Evolutionary conservation across 2,888 invertebrate species (phyloP).

Genomic region (Tyria jacobaeae): DNA sequence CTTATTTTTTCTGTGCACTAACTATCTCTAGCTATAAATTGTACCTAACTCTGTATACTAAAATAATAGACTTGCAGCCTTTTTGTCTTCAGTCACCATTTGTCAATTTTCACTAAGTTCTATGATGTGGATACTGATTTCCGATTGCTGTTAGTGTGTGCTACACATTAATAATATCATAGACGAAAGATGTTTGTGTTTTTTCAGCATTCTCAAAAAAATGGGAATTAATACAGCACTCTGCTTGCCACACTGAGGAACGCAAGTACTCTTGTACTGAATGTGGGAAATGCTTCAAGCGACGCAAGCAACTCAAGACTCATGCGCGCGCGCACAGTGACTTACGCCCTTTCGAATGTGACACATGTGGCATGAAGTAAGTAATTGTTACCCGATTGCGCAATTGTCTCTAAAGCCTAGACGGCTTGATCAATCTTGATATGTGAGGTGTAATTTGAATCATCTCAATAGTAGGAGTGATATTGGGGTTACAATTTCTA

Average conservation of each 20-base stretch:
- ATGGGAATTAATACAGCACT: constrained; percentile 66
- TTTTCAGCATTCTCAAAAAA: constrained; percentile 68
- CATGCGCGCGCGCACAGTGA: constrained; percentile 70
- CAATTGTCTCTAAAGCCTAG: too few relatives aligned
- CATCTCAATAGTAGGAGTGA: too few relatives aligned
- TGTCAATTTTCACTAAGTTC: too few relatives aligned
- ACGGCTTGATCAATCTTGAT: too few relatives aligned
- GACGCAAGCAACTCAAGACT: constrained; percentile 67
- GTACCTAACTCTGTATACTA: neutral
- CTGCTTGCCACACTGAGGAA: constrained; percentile 67
- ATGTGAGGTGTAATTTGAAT: too few relatives aligned
- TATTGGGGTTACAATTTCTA: too few relatives aligned
- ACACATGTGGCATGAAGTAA: constrained; percentile 74
- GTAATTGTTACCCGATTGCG: too few relatives aligned
- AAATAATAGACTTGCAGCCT: too few relatives aligned
- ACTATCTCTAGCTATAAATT: neutral
- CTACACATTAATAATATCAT: too few relatives aligned
- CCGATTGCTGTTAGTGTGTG: too few relatives aligned
- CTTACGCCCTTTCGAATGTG: constrained; percentile 70
- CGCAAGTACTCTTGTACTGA: constrained; percentile 66
- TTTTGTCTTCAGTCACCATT: too few relatives aligned
- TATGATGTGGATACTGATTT: too few relatives aligned
- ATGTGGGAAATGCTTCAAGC: constrained; percentile 75
- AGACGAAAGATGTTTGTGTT: neutral
- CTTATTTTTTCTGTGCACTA: neutral